phyloP scores from a whole-genome alignment of 1,140 invertebrate species.

The Drosophila teissieri region DNA sequence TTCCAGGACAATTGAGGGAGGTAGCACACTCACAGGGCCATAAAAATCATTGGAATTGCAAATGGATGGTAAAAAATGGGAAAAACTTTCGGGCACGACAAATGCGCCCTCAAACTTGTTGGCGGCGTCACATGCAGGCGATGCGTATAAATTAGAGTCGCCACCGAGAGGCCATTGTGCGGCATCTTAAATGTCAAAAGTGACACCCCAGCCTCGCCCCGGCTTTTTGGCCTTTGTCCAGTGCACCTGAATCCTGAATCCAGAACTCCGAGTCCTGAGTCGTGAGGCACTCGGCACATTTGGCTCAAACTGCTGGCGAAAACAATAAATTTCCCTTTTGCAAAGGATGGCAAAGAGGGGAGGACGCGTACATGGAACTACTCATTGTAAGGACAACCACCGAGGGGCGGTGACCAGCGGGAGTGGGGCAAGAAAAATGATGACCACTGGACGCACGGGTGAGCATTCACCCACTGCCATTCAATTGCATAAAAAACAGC shows the following conservation, averaged over 20 bases:
- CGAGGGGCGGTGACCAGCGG: constrained; percentile 3
- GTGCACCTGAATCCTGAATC: constrained; percentile 50
- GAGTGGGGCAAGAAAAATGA: constrained; percentile 61
- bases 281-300: constrained; percentile 60
- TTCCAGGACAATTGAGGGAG: constrained; percentile 5
- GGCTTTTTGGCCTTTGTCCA: constrained; percentile 37
- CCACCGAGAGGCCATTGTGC: constrained; percentile 66
- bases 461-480: constrained; percentile 45
- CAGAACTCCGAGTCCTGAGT: neutral
- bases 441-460: constrained; percentile 76
- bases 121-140: constrained; percentile 73
- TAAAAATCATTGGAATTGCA: constrained; percentile 80
- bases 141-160: constrained; percentile 77
- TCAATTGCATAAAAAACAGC: constrained; percentile 60
- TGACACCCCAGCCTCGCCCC: constrained; percentile 65
- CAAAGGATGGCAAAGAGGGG: constrained; percentile 33
- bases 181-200: constrained; percentile 83
- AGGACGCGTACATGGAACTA: constrained; percentile 30
- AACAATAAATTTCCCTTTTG: constrained; percentile 79
- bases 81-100: constrained; percentile 59
- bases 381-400: constrained; percentile 16
- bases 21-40: constrained; percentile 25
- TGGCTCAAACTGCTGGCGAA: constrained; percentile 60
- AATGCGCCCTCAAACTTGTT: constrained; percentile 64
- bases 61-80: constrained; percentile 58